Evolutionary conservation across 2,797 vertebrate genomes (phyloP), one percentile per base, ranked within the genome.

Genomic region (Coluber constrictor): DNA sequence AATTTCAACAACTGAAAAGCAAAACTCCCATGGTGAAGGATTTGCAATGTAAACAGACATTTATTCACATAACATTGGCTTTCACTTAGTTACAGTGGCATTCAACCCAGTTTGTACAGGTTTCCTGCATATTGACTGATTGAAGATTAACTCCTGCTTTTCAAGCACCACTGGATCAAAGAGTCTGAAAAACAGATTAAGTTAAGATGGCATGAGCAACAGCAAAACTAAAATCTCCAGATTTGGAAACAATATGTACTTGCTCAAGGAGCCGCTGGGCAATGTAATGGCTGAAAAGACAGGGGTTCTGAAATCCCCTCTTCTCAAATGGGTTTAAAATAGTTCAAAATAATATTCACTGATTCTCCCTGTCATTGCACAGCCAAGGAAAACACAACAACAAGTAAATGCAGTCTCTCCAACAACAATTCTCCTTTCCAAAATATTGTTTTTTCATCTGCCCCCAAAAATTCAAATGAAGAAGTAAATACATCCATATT

Each of bases 71-170:
- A 83, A 43, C 74, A 25, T 47, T 83, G 37, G 74, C 5, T 59
- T 43, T 60, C 57, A 83, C 20, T 88, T 79, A 20, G 32, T 79
- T 88, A 79, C 91, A 89, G 87, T 25, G 18, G 51, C 23, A 16
- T 32, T 60, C 93, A 83, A 60, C 37, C 90, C 86, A 92, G 70
- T 59, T 55, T 57, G 37, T 86, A 61, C 51, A 66, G 88, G 83
- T 37, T 92, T 54, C 70, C 63, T 92, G 59, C 54, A 83, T 61
- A 88, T 74, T 90, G 74, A 90, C 1, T 92, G 88, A 90, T 23
- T 90, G 51, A 90, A 92, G 74, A 92, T 92, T 92, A 92, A 55
- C n/a, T 61, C 29, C 88, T 92, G 70, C 88, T 55, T 92, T 43
- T 32, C 47, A 25, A 86, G 29, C 18, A 61, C 47, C 57, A 60